These are phyloP conservation scores for Lepilemur septentrionalis DNA, from an alignment of 2,797 vertebrate genomes.

Conservation along the genomic window DNA sequence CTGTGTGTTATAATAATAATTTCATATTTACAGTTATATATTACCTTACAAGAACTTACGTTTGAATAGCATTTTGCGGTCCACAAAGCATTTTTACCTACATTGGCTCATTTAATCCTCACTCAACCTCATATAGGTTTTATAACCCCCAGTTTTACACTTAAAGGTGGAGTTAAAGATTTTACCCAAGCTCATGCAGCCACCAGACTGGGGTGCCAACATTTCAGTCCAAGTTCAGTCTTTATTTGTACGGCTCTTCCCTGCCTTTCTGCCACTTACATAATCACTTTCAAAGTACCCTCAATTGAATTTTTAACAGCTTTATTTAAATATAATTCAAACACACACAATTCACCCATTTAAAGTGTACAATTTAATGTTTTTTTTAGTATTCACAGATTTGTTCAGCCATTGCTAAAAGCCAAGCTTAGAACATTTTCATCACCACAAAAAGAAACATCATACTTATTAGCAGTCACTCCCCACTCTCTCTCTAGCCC, in stretches of 20 bases:
- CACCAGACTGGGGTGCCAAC: neutral
- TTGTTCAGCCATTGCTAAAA: neutral
- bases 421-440: neutral
- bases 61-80: neutral
- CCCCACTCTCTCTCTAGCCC: neutral
- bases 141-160: neutral
- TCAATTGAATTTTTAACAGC: neutral
- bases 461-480: neutral
- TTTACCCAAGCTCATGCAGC: neutral
- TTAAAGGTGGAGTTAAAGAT: neutral
- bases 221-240: neutral
- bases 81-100: neutral
- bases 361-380: neutral
- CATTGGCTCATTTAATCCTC: neutral
- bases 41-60: neutral
- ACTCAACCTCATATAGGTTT: neutral
- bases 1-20: neutral
- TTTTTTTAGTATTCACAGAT: neutral
- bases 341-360: neutral
- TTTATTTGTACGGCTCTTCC: neutral
- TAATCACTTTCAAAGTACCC: neutral
- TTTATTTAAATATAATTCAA: constrained; percentile 28
- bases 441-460: neutral
- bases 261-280: neutral
- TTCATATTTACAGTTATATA: neutral